These are phyloP conservation scores for Dinomys branickii DNA, from an alignment of 2,113 vertebrate genomes.

Conservation along the genomic window DNA sequence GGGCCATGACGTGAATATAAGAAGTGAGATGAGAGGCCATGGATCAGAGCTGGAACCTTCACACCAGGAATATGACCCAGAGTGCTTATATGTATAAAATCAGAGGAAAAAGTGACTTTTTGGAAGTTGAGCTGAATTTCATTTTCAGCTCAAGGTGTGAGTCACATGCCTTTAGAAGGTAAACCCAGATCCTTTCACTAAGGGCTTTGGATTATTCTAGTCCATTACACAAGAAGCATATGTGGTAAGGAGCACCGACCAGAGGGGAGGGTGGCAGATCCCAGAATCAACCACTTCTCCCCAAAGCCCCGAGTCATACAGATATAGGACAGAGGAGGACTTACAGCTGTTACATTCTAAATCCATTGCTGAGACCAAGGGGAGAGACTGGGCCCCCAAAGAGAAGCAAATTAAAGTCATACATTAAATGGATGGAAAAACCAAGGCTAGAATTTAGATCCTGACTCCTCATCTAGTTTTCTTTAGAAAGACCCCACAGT, in stretches of 20 bases:
- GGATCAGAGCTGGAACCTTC: slow-evolving; percentile 51
- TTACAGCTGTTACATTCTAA: neutral
- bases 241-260: neutral
- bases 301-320: neutral
- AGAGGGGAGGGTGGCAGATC: neutral
- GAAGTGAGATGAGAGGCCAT: slow-evolving; percentile 52
- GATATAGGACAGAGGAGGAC: neutral
- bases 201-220: neutral
- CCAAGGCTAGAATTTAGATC: neutral
- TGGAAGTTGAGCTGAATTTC: slow-evolving; percentile 39
- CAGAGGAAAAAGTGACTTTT: slow-evolving; percentile 36
- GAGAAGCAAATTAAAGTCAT: neutral
- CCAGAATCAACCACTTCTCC: neutral
- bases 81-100: slow-evolving; percentile 57
- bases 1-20: slow-evolving; percentile 30
- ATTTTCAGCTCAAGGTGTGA: slow-evolving; percentile 48
- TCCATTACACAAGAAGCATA: neutral
- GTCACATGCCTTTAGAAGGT: slow-evolving; percentile 41
- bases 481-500: neutral
- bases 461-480: neutral
- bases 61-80: slow-evolving; percentile 38
- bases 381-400: neutral
- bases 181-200: slow-evolving; percentile 15
- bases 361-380: neutral
- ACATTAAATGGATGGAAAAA: neutral